These are phyloP conservation scores for Petrolisthes manimaculis DNA, from an alignment of 2,888 invertebrate genomes.

Conservation along the genomic window DNA sequence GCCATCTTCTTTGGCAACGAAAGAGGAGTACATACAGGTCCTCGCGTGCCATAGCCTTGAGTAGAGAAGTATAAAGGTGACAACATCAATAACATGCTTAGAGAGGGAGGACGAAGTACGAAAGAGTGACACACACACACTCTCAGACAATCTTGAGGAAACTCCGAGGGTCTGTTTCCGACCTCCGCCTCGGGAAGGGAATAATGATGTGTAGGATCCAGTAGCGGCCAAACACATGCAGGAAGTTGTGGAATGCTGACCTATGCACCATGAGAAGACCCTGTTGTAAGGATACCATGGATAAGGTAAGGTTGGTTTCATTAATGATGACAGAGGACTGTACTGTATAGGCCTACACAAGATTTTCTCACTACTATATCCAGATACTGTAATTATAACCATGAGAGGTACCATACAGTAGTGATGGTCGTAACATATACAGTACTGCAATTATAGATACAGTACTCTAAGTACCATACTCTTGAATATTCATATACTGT, in stretches of 20 bases:
- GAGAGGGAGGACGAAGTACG: not conserved
- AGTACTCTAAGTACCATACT: too few relatives aligned
- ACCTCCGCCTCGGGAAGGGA: constrained; percentile 59
- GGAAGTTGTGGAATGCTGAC: constrained; percentile 65
- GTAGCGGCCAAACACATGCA: constrained; percentile 65
- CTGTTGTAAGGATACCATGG: constrained; percentile 15
- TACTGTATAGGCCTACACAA: too few relatives aligned
- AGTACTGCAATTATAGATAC: too few relatives aligned
- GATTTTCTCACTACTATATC: too few relatives aligned
- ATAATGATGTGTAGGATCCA: constrained; percentile 65
- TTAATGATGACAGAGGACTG: too few relatives aligned
- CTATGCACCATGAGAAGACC: constrained; percentile 64
- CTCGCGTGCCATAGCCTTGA: not conserved
- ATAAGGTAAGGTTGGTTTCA: too few relatives aligned
- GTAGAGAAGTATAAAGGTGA: not conserved
- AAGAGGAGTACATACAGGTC: not conserved
- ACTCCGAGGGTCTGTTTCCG: constrained; percentile 43
- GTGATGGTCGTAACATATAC: too few relatives aligned
- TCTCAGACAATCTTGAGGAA: constrained; percentile 57
- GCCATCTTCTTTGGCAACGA: too few relatives aligned
- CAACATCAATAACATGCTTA: not conserved
- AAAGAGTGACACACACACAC: not conserved
- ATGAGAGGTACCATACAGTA: too few relatives aligned
- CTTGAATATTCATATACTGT: not conserved
- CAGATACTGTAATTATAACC: too few relatives aligned